phyloP scores from a whole-genome alignment of 2,888 invertebrate genomes.

The Acholoe squamosa region DNA sequence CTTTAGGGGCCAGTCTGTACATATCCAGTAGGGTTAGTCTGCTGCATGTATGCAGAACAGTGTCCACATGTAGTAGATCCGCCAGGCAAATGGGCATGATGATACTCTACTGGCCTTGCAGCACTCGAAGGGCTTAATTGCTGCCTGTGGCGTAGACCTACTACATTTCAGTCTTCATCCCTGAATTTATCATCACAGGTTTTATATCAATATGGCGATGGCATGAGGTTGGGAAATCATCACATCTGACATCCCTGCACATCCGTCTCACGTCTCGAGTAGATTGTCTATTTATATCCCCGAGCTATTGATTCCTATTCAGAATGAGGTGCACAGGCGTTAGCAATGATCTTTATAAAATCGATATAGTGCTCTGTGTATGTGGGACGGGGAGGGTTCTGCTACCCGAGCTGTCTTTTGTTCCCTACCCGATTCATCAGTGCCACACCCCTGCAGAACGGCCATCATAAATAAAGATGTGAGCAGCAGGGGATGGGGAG shows the following conservation, averaged over 20 bases:
- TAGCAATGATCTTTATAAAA: slow-evolving; percentile 35
- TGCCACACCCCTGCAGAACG: not conserved
- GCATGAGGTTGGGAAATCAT: not conserved
- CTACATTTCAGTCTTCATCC: too few relatives aligned
- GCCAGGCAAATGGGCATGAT: too few relatives aligned
- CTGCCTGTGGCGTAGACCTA: too few relatives aligned
- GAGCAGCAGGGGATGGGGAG: not conserved
- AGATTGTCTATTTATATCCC: not conserved
- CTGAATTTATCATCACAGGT: too few relatives aligned
- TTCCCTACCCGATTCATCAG: not conserved
- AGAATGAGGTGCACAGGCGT: slow-evolving; percentile 6
- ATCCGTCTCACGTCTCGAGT: not conserved
- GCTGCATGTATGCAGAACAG: too few relatives aligned
- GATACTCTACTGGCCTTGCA: too few relatives aligned
- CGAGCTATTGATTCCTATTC: slow-evolving; percentile 1
- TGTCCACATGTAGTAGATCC: too few relatives aligned
- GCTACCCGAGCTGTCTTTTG: not conserved
- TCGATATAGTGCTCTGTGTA: not conserved
- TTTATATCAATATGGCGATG: not conserved
- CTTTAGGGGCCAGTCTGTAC: too few relatives aligned
- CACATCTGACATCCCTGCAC: not conserved
- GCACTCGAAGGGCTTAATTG: too few relatives aligned
- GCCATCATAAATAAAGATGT: slow-evolving; percentile 17
- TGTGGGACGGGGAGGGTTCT: not conserved
- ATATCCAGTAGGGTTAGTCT: too few relatives aligned